phyloP scores from a whole-genome alignment of 2,888 invertebrate species.

The Rotaria macrura region DNA sequence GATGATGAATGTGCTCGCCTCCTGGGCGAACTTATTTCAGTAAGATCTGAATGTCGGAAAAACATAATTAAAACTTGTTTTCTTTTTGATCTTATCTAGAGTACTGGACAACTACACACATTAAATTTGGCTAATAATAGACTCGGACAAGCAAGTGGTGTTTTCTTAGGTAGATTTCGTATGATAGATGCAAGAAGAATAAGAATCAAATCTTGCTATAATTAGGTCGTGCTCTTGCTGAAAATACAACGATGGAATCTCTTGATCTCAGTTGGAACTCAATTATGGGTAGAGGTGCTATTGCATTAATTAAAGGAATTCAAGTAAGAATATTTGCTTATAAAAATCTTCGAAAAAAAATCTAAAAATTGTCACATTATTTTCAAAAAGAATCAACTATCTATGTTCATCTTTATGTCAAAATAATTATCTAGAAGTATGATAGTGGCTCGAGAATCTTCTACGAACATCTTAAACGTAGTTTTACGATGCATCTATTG shows the following conservation, averaged over 20 bases:
- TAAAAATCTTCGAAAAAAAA: too few relatives aligned
- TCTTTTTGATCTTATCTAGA: background rate
- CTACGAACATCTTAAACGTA: too few relatives aligned
- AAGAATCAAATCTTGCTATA: background rate
- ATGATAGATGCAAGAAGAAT: background rate
- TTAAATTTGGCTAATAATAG: background rate
- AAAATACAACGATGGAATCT: background rate
- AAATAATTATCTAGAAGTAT: too few relatives aligned
- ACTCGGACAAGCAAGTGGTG: background rate
- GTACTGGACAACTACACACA: background rate
- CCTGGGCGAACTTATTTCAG: background rate
- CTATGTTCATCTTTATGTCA: too few relatives aligned
- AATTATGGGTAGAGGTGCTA: background rate
- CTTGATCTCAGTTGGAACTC: slow-evolving; percentile 9
- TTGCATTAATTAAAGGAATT: background rate
- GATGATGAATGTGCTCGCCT: slow-evolving; percentile 10
- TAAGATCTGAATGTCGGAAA: background rate
- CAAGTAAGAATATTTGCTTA: background rate
- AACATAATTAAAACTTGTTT: background rate
- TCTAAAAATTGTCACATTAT: too few relatives aligned
- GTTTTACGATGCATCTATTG: too few relatives aligned
- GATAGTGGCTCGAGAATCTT: too few relatives aligned
- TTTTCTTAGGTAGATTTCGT: background rate
- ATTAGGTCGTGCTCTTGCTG: background rate
- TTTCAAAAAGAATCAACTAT: too few relatives aligned